Conservation (phyloP, 2,113 vertebrate species). For the Megaleporinus macrocephalus region DNA sequence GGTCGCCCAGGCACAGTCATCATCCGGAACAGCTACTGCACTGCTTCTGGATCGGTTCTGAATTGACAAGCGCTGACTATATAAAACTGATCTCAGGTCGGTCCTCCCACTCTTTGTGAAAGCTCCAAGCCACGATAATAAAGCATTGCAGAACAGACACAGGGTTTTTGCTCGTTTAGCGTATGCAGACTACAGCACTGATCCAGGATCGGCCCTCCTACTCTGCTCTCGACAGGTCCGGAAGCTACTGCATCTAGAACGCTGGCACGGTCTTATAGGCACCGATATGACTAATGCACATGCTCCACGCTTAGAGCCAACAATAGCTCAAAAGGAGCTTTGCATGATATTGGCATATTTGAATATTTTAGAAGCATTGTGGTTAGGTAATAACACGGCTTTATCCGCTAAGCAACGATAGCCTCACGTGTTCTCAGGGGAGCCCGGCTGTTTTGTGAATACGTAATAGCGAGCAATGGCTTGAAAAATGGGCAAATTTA, state of each 20-base stretch:
- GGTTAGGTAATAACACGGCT: slow-evolving; percentile 15
- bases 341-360: slow-evolving; percentile 43
- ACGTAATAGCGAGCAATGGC: background rate
- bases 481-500: background rate
- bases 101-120: background rate
- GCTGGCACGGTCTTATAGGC: background rate
- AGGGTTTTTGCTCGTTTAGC: too few relatives aligned
- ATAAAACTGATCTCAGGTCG: background rate
- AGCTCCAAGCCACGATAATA: background rate
- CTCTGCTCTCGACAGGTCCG: background rate
- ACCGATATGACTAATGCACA: slow-evolving; percentile 11
- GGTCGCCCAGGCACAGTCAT: background rate
- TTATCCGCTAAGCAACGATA: background rate
- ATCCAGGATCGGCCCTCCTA: slow-evolving; percentile 7
- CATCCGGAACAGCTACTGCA: background rate
- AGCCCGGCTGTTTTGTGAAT: background rate
- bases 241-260: background rate
- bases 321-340: slow-evolving; percentile 19
- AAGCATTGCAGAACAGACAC: background rate
- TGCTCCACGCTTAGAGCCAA: slow-evolving; percentile 21
- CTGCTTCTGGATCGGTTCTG: background rate
- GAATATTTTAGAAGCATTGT: slow-evolving; percentile 10
- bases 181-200: background rate
- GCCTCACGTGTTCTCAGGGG: background rate
- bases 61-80: background rate